Base-by-base conservation (phyloP, 2,113 vertebrate species). In the Tor tambroides region DNA sequence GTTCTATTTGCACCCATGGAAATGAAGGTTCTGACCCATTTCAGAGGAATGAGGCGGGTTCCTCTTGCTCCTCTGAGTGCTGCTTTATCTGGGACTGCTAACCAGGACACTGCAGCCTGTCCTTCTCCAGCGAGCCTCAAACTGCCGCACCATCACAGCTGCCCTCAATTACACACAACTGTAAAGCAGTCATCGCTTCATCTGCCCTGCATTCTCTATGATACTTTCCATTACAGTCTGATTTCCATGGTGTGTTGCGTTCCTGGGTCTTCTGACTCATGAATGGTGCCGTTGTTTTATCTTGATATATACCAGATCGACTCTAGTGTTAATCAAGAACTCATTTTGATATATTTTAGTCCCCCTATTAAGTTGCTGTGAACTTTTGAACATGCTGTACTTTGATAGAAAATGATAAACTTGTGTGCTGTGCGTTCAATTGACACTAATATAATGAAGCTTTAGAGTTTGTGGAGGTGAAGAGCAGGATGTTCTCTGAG, bases 11-110 rank as follows among this genome's bases (percentile, higher is more conserved):
- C n/a, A 11, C 56, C 38, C 23, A 59, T 75, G 46, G 32, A 30
- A 80, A 67, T 88, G 17, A 85, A 81, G 46, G n/a, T 63, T 65
- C 49, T 87, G 83, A 78, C 83, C 88, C 81, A 77, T 72, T 87
- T 87, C 26, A 21, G 75, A 67, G 38, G 7, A 49, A 30, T 0
- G n/a, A 32, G 51, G 65, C n/a, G 14, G 4, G 32, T 21, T 71
- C 30, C 69, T 71, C 35, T 49, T 28, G 26, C 84, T 83, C 59
- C 6, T 63, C 74, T 5, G 79, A 28, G 59, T 69, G 23, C 23
- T 65, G n/a, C 35, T 88, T 32, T 93, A 93, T 94, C 81, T 94
- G 92, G 94, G 93, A 83, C 91, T 94, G 82, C 80, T 93, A 95
- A 94, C 92, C 91, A 95, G 94, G 94, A 88, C 94, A 94, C 76